Base-by-base conservation (phyloP, 2,113 vertebrate genomes). In the Silurus glanis region DNA sequence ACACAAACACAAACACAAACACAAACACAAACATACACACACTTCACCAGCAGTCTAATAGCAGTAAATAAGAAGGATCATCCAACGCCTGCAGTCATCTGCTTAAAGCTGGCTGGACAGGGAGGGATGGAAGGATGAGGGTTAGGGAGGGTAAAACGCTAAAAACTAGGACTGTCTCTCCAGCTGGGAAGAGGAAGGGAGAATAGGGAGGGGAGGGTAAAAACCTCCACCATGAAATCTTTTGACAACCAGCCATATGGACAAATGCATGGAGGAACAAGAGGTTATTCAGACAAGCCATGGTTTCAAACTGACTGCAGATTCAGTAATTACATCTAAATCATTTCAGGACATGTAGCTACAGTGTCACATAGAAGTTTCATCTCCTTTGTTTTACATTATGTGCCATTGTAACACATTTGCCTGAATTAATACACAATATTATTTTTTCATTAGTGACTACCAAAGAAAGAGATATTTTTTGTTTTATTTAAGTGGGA, bases 221-320 rank as follows among this genome's bases (percentile, higher is more conserved):
- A 49, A 79, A 51, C 69, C 78, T 78, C 58, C 51, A 86, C 28
- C 64, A 83, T 83, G 49, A 51, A 82, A 53, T 83, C 82, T 87
- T 64, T 86, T 86, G 83, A 82, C 88, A 86, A 69, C n/a, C 59
- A 75, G 76, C 86, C 85, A 89, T 88, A 87, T 85, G 85, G 80
- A 25, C 55, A 79, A 76, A 89, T 16, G 45, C 58, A 85, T 58
- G 56, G 17, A 59, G 62, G 81, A 72, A 74, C 82, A 81, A 64
- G 49, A 61, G 51, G 66, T n/a, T 51, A 87, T 56, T 21, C 56
- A 74, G 81, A 55, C 28, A 9, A 72, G 58, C 72, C 37, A 78
- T 28, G 64, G 62, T 59, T 58, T 61, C 56, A 61, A 37, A 61
- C 12, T 45, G 37, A 45, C 28, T 1, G 9, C 21, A 21, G 56